These are phyloP conservation scores for Zhuqinia jingwanae DNA, from an alignment of 2,888 invertebrate species.

Conservation along the genomic window DNA sequence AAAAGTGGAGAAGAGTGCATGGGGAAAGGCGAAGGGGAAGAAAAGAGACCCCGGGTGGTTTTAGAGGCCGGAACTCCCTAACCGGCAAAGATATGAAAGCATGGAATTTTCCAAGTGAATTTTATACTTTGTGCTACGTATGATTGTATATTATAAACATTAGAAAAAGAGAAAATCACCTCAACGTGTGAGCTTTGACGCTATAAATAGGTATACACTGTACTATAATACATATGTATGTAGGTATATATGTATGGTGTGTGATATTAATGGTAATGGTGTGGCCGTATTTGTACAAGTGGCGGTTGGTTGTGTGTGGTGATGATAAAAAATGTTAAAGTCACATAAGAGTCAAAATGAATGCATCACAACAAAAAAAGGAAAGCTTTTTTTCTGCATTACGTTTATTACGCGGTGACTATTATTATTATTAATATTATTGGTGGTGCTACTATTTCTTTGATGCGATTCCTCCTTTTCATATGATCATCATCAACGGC, in stretches of 20 bases:
- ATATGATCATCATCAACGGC: slow-evolving; percentile 16
- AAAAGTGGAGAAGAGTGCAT: slow-evolving; percentile 47
- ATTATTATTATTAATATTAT: slow-evolving; percentile 56
- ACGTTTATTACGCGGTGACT: slow-evolving; percentile 35
- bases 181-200: slow-evolving; percentile 40
- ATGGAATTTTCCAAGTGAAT: slow-evolving; percentile 36
- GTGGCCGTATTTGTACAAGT: no score
- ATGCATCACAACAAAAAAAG: slow-evolving; percentile 43
- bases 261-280: slow-evolving; percentile 7
- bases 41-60: slow-evolving; percentile 68
- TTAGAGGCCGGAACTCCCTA: slow-evolving; percentile 66
- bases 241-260: no score
- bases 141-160: slow-evolving; percentile 44
- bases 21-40: slow-evolving; percentile 46
- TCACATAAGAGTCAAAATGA: slow-evolving; percentile 55
- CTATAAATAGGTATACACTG: not conserved
- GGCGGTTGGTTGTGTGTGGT: not conserved
- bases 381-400: slow-evolving; percentile 55
- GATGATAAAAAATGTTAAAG: slow-evolving; percentile 40
- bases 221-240: no score
- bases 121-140: not conserved
- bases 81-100: slow-evolving; percentile 59
- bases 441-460: slow-evolving; percentile 32
- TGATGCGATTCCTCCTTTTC: slow-evolving; percentile 52
- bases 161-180: slow-evolving; percentile 8